Percentiles rank a stretch among this genome's conserved stretches.
phyloP scores from a whole-genome alignment of 1,140 invertebrate species.

The Plodia interpunctella region DNA sequence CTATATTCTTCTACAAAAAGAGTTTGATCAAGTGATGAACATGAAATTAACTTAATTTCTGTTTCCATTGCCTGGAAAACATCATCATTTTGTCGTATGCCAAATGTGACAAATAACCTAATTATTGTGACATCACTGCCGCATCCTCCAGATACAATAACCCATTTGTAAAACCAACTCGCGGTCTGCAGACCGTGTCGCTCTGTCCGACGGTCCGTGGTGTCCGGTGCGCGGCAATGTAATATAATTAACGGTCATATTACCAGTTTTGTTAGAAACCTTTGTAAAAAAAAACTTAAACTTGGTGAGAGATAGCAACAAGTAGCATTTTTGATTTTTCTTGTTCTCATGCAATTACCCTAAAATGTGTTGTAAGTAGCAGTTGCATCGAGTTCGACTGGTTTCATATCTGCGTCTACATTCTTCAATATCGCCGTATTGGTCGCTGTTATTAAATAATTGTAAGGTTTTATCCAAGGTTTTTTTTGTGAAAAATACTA shows the following conservation, averaged over 20 bases:
- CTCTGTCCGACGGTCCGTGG: neutral
- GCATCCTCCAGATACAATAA: neutral
- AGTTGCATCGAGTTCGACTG: neutral
- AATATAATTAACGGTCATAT: neutral
- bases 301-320: neutral
- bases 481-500: no score
- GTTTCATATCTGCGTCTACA: neutral
- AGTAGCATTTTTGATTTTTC: neutral
- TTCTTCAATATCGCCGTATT: neutral
- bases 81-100: no score
- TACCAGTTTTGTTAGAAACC: neutral
- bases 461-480: neutral
- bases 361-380: slow-evolving; percentile 4
- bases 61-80: no score
- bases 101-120: neutral
- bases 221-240: neutral
- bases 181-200: neutral
- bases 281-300: no score
- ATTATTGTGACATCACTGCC: neutral
- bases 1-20: no score
- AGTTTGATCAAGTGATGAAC: no score
- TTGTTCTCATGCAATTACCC: neutral
- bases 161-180: neutral
- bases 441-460: neutral
- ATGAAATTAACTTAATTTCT: no score